These are phyloP conservation scores for Melitaea cinxia DNA, from an alignment of 1,140 invertebrate species.

Conservation along the genomic window DNA sequence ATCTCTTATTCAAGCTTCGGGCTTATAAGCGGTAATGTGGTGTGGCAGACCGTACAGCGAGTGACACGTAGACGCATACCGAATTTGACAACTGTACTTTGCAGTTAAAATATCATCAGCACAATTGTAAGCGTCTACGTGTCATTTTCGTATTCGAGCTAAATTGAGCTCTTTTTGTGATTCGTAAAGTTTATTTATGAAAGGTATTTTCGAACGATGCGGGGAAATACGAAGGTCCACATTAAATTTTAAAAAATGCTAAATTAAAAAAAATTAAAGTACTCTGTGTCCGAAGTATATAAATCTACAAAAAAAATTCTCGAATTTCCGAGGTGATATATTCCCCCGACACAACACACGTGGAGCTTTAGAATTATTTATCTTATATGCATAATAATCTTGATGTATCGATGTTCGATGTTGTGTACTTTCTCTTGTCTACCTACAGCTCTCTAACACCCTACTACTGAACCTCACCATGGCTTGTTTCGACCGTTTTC, in stretches of 20 bases:
- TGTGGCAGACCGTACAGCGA: conserved; percentile 3
- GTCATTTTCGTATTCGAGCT: conserved; percentile 2
- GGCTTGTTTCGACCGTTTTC: conserved; percentile 11
- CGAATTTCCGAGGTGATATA: background rate
- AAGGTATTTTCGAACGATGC: conserved; percentile 12
- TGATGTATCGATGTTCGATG: conserved; percentile 7
- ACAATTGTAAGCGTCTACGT: conserved; percentile 15
- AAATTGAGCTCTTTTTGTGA: conserved; percentile 8
- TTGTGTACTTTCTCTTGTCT: conserved; percentile 24
- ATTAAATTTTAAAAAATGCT: background rate
- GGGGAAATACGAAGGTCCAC: conserved; percentile 3
- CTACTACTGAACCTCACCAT: background rate
- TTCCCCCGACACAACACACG: conserved; percentile 26
- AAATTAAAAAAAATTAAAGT: background rate
- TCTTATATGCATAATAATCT: conserved; percentile 12
- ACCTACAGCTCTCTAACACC: background rate
- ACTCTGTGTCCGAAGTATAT: too few species aligned
- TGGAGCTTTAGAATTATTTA: conserved; percentile 8
- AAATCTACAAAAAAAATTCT: background rate
- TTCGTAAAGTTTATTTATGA: background rate
- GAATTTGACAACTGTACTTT: background rate
- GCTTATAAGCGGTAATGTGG: background rate
- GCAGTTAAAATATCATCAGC: background rate
- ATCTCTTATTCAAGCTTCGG: background rate
- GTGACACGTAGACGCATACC: conserved; percentile 7